Conservation (phyloP, 2,113 vertebrate species). For the Myanophis thanlyinensis region DNA sequence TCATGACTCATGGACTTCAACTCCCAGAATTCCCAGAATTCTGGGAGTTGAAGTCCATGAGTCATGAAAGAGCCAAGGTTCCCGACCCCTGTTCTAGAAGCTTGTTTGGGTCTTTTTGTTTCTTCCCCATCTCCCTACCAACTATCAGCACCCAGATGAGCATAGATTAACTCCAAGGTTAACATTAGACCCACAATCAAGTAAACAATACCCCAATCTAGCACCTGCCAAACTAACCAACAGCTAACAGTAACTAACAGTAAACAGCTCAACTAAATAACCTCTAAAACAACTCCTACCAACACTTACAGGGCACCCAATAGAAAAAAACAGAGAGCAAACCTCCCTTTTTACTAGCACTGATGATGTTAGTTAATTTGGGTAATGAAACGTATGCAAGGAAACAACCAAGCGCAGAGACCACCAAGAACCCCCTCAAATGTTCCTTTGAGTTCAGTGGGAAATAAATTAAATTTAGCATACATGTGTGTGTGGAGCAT, state of each 20-base stretch:
- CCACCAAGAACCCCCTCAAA: not conserved
- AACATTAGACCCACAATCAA: not conserved
- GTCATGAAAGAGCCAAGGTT: too few relatives aligned
- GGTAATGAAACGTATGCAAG: not conserved
- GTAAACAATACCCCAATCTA: not conserved
- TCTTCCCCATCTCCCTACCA: not conserved
- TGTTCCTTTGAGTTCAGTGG: not conserved
- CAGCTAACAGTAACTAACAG: not conserved
- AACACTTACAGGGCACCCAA: not conserved
- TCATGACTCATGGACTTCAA: too few relatives aligned
- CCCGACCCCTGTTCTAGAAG: not conserved
- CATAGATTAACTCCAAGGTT: not conserved
- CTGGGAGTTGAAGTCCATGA: too few relatives aligned
- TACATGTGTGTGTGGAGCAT: not conserved
- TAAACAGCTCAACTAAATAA: not conserved
- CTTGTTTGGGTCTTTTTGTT: not conserved
- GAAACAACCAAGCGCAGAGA: not conserved
- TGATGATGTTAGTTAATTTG: not conserved
- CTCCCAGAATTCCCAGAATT: too few relatives aligned
- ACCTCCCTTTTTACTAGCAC: not conserved
- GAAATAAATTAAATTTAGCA: not conserved
- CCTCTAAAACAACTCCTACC: not conserved
- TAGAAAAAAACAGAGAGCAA: not conserved
- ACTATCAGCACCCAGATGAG: not conserved
- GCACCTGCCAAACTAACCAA: not conserved